Base-by-base conservation (phyloP, 2,113 vertebrate species). In the Carettochelys insculpta region DNA sequence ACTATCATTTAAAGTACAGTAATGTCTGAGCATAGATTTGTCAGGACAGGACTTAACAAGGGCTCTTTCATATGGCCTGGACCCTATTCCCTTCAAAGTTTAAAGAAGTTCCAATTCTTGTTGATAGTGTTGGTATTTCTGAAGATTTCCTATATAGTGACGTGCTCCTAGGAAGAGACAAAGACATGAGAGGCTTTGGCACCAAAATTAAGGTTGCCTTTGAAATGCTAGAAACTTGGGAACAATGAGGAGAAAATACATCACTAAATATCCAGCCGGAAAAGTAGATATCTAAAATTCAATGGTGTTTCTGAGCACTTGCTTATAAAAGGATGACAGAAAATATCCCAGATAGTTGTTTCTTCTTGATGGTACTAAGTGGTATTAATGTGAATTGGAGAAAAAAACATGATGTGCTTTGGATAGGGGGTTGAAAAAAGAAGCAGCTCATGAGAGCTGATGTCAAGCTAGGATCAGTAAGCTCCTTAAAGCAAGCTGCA, bases 401-500 rank as follows among this genome's bases (percentile, higher is more conserved):
- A 51, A 41, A 56, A 22, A 79, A 85, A n/a, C 11, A 0, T 80
- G 14, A 54, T 86, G 45, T 73, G 86, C 1, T 94, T 38, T 24
- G 78, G 90, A 71, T 82, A 20, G 65, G 71, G 89, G 83, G 29
- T 56, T 79, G 83, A 65, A 85, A 34, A n/a, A 80, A 12, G 73
- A 75, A 34, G 79, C 1, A 10, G 87, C 50, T 94, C 80, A 16
- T 85, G 86, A 4, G 22, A 38, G 82, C 3, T 47, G 27, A 45
- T 45, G 88, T 71, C 90, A 73, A 79, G 24, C n/a, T 8, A 24
- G 61, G 88, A 84, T 84, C 84, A 56, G 71, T 3, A 77, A 58
- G 71, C 85, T 91, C 92, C 96, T 89, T 3, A 1, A 20, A 85
- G 92, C 95, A 25, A 2, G 76, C 6, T 11, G 77, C 79, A 34